These are phyloP conservation scores for Natator depressus DNA, from an alignment of 2,113 vertebrate genomes.

Conservation along the genomic window DNA sequence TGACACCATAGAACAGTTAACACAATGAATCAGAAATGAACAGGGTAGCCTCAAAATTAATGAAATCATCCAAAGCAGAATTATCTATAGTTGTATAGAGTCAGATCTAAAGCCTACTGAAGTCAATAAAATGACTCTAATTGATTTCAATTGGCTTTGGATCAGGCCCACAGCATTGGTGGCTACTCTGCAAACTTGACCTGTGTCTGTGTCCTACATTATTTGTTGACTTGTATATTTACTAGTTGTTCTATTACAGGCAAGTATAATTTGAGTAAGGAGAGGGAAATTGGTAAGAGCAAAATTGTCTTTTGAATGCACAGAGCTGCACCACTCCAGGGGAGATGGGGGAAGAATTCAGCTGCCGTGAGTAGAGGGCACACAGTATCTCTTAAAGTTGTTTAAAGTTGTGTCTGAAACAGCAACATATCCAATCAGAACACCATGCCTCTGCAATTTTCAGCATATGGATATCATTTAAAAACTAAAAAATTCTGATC, in stretches of 20 bases:
- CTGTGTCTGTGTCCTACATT: background rate
- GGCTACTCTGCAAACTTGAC: rapidly evolving
- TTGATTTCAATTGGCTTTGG: background rate
- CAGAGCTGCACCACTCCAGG: rapidly evolving
- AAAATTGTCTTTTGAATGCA: background rate
- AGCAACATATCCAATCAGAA: background rate
- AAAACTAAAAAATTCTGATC: background rate
- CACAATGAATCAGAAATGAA: background rate
- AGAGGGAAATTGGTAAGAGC: background rate
- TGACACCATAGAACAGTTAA: background rate
- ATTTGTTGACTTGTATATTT: background rate
- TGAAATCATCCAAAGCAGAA: background rate
- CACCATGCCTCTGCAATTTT: background rate
- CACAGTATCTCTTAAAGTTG: background rate
- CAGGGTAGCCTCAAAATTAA: background rate
- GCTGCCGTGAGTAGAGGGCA: background rate
- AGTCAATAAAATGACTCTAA: background rate
- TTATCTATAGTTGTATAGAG: background rate
- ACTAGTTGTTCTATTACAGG: background rate
- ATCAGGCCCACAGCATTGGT: background rate
- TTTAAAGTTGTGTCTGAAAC: background rate
- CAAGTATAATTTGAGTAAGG: background rate
- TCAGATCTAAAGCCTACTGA: background rate
- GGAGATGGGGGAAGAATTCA: background rate
- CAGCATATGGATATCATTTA: background rate